Evolutionary conservation across 2,797 vertebrate species (phyloP), one percentile per base, ranked within the genome.

Genomic region (Lacerta viridis): DNA sequence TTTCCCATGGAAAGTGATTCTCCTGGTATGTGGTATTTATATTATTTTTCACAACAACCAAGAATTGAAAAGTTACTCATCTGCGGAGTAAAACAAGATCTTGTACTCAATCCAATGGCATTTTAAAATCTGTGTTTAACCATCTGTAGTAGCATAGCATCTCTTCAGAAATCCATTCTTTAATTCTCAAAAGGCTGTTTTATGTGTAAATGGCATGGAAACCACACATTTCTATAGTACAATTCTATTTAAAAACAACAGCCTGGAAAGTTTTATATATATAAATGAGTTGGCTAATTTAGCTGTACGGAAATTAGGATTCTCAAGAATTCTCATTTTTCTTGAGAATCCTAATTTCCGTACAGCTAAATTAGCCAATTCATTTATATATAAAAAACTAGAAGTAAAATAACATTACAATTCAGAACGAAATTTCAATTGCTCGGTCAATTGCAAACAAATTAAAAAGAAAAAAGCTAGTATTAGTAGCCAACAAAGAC

Each of bases 1-100:
- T 93, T 94, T 94, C 93, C 90, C 66, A 86, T 66, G 75, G 76
- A 91, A 91, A 92, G 59, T 90, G 87, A 59, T 87, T 59, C 75
- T 83, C 71, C 36, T 68, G 69, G 33, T 25, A 76, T 84, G 75
- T 87, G 64, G 84, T 50, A 46, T 92, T 94, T 89, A 74, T 71
- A 89, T 18, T 36, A 84, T 55, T 87, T 90, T 88, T 39, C 80
- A 72, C 50, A 74, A 87, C 50, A 61, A 87, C 50, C 18, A 81
- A 81, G 59, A 43, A 71, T 88, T 46, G 79, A 55, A 0, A 88
- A 36, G 11, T 92, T 83, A 93, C 64, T 71, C 71, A 46, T 1
- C 50, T 80, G 33, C 61, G 33, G 25, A 59, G 10, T 72, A 18
- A 87, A 87, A 80, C 33, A 87, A 87, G 78, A 59, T 17, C 18